phyloP scores from a whole-genome alignment of 2,113 vertebrate genomes.

The Misgurnus anguillicaudatus region DNA sequence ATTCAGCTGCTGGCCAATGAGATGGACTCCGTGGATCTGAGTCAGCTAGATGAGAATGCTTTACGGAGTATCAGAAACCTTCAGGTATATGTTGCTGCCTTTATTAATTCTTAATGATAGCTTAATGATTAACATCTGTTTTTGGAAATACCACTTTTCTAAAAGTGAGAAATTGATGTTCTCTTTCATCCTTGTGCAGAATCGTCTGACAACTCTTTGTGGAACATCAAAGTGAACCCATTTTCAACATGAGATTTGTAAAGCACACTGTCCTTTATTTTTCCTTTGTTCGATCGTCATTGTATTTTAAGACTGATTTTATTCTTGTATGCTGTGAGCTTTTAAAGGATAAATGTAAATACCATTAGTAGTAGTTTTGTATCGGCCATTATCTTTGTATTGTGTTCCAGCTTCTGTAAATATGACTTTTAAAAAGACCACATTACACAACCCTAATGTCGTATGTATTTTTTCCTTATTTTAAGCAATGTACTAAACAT shows the following conservation, averaged over 20 bases:
- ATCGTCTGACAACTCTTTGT: slow-evolving; percentile 69
- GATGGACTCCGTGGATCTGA: slow-evolving; percentile 74
- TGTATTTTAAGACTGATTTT: neutral
- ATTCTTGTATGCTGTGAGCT: neutral
- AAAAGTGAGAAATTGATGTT: neutral
- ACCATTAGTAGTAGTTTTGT: neutral
- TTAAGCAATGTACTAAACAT: too few species aligned
- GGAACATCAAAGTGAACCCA: slow-evolving; percentile 50
- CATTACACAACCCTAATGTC: neutral
- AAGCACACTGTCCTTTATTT: neutral
- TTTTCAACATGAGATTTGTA: neutral
- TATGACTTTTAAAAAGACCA: neutral
- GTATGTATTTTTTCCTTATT: neutral
- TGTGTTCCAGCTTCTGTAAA: neutral
- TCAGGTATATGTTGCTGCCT: slow-evolving; percentile 60
- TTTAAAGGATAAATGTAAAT: slow-evolving; percentile 18
- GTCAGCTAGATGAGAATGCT: slow-evolving; percentile 65
- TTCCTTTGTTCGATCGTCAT: neutral
- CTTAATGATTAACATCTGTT: too few species aligned
- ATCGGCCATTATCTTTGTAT: neutral
- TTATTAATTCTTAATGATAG: neutral
- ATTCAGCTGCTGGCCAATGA: slow-evolving; percentile 77
- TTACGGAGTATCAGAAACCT: slow-evolving; percentile 69
- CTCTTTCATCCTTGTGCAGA: slow-evolving; percentile 55
- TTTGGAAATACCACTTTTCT: too few species aligned